Percentiles rank a stretch among this genome's conserved stretches.
Evolutionary conservation across 2,113 vertebrate genomes (phyloP).

Genomic region (Gallinago media): DNA sequence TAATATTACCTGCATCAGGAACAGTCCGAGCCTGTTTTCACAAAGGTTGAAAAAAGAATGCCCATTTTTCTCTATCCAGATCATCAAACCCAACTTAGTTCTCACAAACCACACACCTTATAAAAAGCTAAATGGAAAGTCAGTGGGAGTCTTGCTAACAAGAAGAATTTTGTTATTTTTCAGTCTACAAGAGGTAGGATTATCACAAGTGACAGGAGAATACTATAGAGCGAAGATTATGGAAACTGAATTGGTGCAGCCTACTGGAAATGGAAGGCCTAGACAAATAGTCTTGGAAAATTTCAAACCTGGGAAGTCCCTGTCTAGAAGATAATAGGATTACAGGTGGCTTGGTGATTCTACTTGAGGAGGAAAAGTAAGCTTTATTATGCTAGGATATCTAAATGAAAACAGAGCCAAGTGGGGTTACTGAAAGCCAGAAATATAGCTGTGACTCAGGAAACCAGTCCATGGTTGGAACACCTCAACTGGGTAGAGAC

Average conservation of each 20-base stretch:
- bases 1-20: not conserved
- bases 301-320: not conserved
- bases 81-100: not conserved
- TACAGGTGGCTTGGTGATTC: not conserved
- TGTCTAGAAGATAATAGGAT: not conserved
- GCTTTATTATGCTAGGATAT: not conserved
- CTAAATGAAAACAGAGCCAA: not conserved
- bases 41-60: not conserved
- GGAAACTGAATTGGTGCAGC: not conserved
- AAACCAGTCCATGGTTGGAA: not conserved
- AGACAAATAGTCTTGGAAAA: not conserved
- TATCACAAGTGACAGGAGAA: not conserved
- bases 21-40: not conserved
- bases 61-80: not conserved
- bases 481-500: not conserved
- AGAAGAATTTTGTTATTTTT: not conserved
- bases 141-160: not conserved
- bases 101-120: not conserved
- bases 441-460: not conserved
- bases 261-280: not conserved
- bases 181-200: not conserved
- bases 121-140: not conserved
- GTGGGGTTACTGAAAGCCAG: not conserved
- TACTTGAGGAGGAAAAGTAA: not conserved
- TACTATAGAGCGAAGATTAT: not conserved